Conservation (phyloP, 2,113 vertebrate species). For the Podilymbus podiceps region DNA sequence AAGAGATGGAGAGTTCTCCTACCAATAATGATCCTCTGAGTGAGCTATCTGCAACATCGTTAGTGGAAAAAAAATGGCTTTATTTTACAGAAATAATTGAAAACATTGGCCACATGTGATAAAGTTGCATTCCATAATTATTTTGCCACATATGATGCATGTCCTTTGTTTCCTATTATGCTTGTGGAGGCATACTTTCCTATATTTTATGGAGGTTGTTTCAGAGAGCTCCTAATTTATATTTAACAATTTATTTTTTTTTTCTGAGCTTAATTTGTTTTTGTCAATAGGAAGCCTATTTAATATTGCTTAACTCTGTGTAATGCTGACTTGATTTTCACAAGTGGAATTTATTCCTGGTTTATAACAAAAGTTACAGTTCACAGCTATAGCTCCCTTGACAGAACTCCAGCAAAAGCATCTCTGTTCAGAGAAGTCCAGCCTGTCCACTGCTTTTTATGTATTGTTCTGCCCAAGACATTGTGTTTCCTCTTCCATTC, state of each 20-base stretch:
- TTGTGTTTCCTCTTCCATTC: not conserved
- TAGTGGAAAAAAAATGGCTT: conserved; percentile 51
- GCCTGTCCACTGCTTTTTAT: not conserved
- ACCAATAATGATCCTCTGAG: conserved; percentile 38
- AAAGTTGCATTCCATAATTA: conserved; percentile 54
- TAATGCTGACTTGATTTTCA: conserved; percentile 18
- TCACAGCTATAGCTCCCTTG: not conserved
- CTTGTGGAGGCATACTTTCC: not conserved
- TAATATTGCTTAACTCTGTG: not conserved
- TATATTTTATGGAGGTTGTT: conserved; percentile 14
- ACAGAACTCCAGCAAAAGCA: not conserved
- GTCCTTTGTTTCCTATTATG: conserved; percentile 7
- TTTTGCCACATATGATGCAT: conserved; percentile 47
- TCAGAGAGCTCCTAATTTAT: not conserved
- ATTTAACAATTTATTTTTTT: conserved; percentile 3
- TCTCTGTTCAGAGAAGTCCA: not conserved
- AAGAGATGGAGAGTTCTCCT: conserved; percentile 33
- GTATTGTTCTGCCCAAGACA: not conserved
- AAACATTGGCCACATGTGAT: conserved; percentile 53
- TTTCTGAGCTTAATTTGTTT: not conserved
- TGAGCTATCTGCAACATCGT: conserved; percentile 47
- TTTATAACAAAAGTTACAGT: not conserved
- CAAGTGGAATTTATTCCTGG: not conserved
- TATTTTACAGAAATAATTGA: conserved; percentile 62
- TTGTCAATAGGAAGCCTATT: not conserved